A percentile compares a stretch with the other conserved stretches of the same genome.
phyloP scores from a whole-genome alignment of 2,113 vertebrate genomes.

The Gavialis gangeticus region DNA sequence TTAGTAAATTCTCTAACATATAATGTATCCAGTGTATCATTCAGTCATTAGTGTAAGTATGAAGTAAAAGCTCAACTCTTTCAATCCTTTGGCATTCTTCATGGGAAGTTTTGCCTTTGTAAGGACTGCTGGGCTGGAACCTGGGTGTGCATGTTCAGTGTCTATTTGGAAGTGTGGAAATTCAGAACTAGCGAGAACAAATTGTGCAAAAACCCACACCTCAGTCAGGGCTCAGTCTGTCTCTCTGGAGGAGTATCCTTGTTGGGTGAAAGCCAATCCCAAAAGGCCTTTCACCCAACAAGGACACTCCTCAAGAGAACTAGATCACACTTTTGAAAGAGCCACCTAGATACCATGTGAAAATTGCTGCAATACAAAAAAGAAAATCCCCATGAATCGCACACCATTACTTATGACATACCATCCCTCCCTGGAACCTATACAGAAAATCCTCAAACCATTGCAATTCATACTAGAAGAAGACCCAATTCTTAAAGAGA shows the following conservation, averaged over 20 bases:
- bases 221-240: neutral
- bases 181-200: neutral
- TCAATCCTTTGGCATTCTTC: neutral
- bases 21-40: neutral
- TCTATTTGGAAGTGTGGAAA: neutral
- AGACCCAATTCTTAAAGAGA: too few species aligned
- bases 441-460: too few species aligned
- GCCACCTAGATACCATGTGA: too few species aligned
- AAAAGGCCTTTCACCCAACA: neutral
- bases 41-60: neutral
- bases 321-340: too few species aligned
- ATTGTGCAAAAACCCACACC: neutral
- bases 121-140: neutral
- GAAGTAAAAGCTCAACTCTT: conserved; percentile 7
- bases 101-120: neutral
- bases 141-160: conserved; percentile 1
- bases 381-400: too few species aligned
- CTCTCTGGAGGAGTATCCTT: neutral
- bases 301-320: too few species aligned
- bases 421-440: too few species aligned
- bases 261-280: neutral
- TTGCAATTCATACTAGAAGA: too few species aligned
- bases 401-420: too few species aligned
- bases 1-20: neutral
- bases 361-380: too few species aligned